These are phyloP conservation scores for Heliconius melpomene DNA, from an alignment of 1,140 invertebrate species.

Conservation along the genomic window DNA sequence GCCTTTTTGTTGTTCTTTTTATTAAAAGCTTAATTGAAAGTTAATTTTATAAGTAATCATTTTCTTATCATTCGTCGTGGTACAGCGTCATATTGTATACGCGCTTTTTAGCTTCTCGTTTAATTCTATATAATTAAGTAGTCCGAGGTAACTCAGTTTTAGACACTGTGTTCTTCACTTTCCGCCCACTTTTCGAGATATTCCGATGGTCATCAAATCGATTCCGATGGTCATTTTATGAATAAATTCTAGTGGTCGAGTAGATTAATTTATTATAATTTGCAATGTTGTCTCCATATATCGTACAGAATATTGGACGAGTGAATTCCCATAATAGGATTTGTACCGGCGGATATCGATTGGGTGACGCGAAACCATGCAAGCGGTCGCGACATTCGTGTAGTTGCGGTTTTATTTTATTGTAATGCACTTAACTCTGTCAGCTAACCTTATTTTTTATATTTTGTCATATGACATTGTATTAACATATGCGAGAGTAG, in stretches of 20 bases:
- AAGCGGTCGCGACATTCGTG: constrained; percentile 18
- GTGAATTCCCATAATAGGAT: constrained; percentile 17
- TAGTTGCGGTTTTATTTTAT: constrained; percentile 1
- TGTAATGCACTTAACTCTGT: neutral
- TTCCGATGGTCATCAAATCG: too few species aligned
- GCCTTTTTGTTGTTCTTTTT: neutral
- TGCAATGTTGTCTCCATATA: neutral
- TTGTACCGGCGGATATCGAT: constrained; percentile 25
- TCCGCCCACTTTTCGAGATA: too few species aligned
- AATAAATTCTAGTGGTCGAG: too few species aligned
- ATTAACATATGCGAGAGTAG: too few species aligned
- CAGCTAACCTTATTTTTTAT: neutral
- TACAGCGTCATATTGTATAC: too few species aligned
- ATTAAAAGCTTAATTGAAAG: neutral
- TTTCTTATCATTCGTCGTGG: neutral
- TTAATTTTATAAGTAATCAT: neutral
- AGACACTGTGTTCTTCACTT: too few species aligned
- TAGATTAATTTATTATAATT: too few species aligned
- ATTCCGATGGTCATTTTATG: too few species aligned
- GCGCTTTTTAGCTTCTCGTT: too few species aligned
- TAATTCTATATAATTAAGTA: too few species aligned
- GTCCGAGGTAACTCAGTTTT: too few species aligned
- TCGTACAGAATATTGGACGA: neutral
- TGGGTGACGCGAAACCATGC: constrained; percentile 21
- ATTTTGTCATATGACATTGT: neutral